Evolutionary conservation across 2,113 vertebrate species (phyloP), one percentile per base, ranked within the genome.

Genomic region (Castor canadensis): DNA sequence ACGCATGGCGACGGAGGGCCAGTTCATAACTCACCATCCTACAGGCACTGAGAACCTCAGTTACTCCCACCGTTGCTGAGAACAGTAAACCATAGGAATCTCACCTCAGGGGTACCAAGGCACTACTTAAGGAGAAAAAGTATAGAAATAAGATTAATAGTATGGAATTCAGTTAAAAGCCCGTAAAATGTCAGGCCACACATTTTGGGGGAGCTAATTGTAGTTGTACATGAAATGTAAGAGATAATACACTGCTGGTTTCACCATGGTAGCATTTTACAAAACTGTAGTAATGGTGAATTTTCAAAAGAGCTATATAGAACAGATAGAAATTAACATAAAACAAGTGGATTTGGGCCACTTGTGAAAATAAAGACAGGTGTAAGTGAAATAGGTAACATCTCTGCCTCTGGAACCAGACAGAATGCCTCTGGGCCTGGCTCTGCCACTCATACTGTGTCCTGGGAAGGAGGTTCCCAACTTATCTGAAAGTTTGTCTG

Each of bases 311-410:
- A 62, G 11, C 47, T 20, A 0, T 38, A 1, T 22, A 40, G 64
- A 4, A 32, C 28, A 76, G 11, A 6, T 28, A 17, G 9, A 38
- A 64, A 26, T 71, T 11, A 28, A 45, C 49, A 0, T n/a, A 9
- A 35, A 62, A 30, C 4, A 0, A 6, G 3, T 3, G 32, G 49
- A 5, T 40, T 40, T 71, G 19, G 30, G 11, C 40, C 12, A 20
- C 12, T 13, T 43, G 35, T 38, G 49, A 43, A 24, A n/a, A 13
- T 54, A 9, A 26, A 16, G 60, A 13, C 32, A 3, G n/a, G 11
- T 3, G 40, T 22, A 7, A 4, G 26, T 19, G 30, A 30, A 4
- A 11, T 9, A 2, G 1, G 28, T 3, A 26, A 11, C n/a, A 28
- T 35, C 24, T 38, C n/a, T 24, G 32, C 62, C 17, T 30, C 17